phyloP scores from a whole-genome alignment of 2,888 invertebrate species.

The Chrysotoxum bicinctum region DNA sequence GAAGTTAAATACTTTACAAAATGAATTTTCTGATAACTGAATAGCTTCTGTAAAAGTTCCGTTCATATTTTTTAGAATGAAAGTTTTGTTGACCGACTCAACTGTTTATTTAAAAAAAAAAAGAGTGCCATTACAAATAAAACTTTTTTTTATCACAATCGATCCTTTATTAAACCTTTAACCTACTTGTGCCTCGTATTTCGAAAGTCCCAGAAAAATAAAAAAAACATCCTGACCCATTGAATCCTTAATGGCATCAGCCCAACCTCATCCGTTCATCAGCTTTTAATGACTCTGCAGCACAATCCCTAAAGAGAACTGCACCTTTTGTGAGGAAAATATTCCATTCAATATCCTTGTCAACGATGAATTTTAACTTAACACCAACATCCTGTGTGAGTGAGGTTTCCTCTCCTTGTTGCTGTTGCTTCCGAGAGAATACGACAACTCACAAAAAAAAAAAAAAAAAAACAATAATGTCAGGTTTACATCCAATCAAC shows the following conservation, averaged over 20 bases:
- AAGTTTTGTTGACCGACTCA: too few relatives aligned
- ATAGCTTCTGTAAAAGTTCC: too few relatives aligned
- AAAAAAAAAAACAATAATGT: constrained; percentile 29
- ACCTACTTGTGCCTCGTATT: too few relatives aligned
- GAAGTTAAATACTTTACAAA: too few relatives aligned
- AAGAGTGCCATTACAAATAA: too few relatives aligned
- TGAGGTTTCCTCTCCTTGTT: neutral
- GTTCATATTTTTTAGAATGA: too few relatives aligned
- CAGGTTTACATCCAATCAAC: constrained; percentile 35
- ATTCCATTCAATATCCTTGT: constrained; percentile 42
- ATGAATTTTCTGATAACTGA: too few relatives aligned
- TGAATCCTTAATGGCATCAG: constrained; percentile 10
- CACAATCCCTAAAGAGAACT: constrained; percentile 4
- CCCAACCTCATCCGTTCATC: constrained; percentile 17
- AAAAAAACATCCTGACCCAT: constrained; percentile 8
- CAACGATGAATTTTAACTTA: constrained; percentile 17
- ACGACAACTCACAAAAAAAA: neutral
- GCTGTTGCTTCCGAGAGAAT: too few relatives aligned
- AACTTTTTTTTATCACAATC: too few relatives aligned
- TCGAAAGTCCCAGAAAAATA: too few relatives aligned
- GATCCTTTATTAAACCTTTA: too few relatives aligned
- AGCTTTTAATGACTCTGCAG: constrained; percentile 20
- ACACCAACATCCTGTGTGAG: constrained; percentile 28
- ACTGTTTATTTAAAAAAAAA: too few relatives aligned
- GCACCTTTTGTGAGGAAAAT: constrained; percentile 6